Evolutionary conservation across 1,140 invertebrate genomes (phyloP), one percentile per base, ranked within the genome.

Genomic region (Aleiodes sp.): DNA sequence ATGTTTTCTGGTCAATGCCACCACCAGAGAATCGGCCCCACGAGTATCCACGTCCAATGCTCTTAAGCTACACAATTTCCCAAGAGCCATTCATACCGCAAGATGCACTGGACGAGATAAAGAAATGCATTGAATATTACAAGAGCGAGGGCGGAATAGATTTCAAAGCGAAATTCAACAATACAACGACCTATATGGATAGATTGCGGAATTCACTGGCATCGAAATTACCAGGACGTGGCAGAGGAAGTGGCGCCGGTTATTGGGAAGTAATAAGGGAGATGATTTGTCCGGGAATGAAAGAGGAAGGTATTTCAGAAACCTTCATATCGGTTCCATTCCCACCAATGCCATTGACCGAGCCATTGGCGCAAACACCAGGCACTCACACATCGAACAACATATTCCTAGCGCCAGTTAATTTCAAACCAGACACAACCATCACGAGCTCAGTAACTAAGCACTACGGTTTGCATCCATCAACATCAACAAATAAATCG

Each of bases 1-100:
- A 94, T 62, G 92, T 94, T 64, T 98, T 94, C 81, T 98, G 96
- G 96, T 96, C 97, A 1, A 91, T 96, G 86, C 96, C 97, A 16
- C 96, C 96, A 12, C 92, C 94, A 31, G 96, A 98, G 86, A 93
- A 94, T 76, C 90, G 93, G 76, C 94, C 94, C 2, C 91, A 93
- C 33, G 96, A 98, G 82, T 96, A 96, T 86, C 95, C 95, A 0
- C 89, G 94, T 33, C 96, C 96, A 1, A 94, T 98, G 90, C 87
- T 94, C 8, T 92, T 98, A 84, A 92, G 93, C 73, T 97, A 95
- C 75, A 93, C 91, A 68, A 90, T 96, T 61, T 86, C 92, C 4
- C 92, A 95, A 76, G 96, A 98, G 80, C 90, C 91, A 31, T 92
- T 93, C 78, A 86, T 97, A 35, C 91, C 93, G 14, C 90, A 92